Evolutionary conservation across 2,888 invertebrate genomes (phyloP).

Genomic region (Netelia virgata): DNA sequence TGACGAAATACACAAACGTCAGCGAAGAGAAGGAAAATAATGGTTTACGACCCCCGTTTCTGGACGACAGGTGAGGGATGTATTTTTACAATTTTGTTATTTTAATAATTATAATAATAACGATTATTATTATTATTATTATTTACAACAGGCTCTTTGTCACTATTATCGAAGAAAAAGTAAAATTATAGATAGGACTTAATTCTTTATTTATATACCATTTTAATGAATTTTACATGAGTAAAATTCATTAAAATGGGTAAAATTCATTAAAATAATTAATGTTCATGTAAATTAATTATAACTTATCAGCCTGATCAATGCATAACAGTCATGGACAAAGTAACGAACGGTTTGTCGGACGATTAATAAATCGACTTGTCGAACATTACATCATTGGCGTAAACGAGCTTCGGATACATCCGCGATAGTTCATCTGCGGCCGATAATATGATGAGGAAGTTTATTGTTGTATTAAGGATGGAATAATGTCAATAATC

Average conservation of each 20-base stretch:
- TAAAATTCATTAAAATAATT: slow-evolving; percentile 10
- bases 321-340: neutral
- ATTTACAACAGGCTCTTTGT: too few relatives aligned
- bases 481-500: slow-evolving; percentile 35
- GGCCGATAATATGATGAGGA: neutral
- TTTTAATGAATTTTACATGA: too few relatives aligned
- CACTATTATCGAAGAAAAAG: too few relatives aligned
- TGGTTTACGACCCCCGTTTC: too few relatives aligned
- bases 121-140: too few relatives aligned
- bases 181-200: too few relatives aligned
- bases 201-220: too few relatives aligned
- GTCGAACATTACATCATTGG: neutral
- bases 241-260: too few relatives aligned
- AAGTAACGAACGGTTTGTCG: slow-evolving; percentile 15
- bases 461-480: slow-evolving; percentile 1
- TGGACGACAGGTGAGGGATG: too few relatives aligned
- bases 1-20: neutral
- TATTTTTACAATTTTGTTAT: too few relatives aligned
- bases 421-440: neutral
- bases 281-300: slow-evolving; percentile 25
- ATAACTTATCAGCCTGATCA: neutral
- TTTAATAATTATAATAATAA: too few relatives aligned
- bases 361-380: slow-evolving; percentile 15
- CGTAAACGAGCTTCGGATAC: neutral
- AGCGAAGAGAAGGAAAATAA: too few relatives aligned